phyloP scores from a whole-genome alignment of 2,797 vertebrate genomes.

The Halcyon badia region DNA sequence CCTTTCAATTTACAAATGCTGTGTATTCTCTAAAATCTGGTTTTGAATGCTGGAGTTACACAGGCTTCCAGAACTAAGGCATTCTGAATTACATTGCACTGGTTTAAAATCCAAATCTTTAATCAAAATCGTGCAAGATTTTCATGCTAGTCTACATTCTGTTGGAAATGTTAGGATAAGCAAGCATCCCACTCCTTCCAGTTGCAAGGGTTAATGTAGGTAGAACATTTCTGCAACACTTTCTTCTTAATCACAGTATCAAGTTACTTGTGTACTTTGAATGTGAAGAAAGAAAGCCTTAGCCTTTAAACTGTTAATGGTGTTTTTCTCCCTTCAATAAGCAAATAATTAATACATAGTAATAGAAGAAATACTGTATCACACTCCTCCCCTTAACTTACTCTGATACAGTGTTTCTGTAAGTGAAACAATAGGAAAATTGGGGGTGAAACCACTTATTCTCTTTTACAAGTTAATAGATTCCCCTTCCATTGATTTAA shows the following conservation, averaged over 20 bases:
- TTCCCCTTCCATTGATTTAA: not conserved
- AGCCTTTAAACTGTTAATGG: not conserved
- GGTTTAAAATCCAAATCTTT: not conserved
- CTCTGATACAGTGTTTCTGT: not conserved
- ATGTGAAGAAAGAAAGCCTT: not conserved
- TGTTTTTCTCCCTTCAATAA: not conserved
- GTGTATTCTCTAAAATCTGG: fast-evolving
- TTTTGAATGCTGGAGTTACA: not conserved
- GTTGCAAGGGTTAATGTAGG: not conserved
- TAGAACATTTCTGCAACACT: not conserved
- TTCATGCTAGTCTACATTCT: not conserved
- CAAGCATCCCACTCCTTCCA: not conserved
- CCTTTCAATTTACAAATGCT: not conserved
- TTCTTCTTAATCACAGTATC: not conserved
- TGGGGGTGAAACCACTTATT: not conserved
- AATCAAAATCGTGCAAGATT: not conserved
- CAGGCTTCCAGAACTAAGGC: not conserved
- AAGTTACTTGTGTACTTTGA: not conserved
- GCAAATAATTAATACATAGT: not conserved
- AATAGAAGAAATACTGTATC: not conserved
- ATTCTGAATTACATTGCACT: not conserved
- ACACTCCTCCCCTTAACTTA: not conserved
- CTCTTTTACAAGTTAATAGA: not conserved
- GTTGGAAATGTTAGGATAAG: not conserved
- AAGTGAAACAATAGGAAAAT: not conserved